Evolutionary conservation across 2,888 invertebrate species (phyloP).

Genomic region (Ypsolopha sequella): DNA sequence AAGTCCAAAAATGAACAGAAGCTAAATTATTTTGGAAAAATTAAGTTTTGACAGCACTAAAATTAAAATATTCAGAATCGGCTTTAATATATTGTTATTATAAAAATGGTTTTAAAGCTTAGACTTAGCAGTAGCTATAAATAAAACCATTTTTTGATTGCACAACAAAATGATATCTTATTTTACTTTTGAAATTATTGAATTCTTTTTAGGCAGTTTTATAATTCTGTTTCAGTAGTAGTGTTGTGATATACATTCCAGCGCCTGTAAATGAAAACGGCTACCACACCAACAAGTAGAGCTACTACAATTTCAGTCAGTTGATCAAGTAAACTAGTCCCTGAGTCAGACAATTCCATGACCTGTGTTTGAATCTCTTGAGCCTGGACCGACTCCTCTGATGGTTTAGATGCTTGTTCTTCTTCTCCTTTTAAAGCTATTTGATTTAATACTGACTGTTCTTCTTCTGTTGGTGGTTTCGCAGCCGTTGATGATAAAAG

Average conservation of each 20-base stretch:
- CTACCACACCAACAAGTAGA: slow-evolving; percentile 51
- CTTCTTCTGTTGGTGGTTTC: slow-evolving; percentile 59
- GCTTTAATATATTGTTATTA: too few relatives aligned
- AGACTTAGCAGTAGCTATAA: not conserved
- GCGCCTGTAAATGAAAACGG: slow-evolving; percentile 56
- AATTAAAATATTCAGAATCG: too few relatives aligned
- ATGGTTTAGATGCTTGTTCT: slow-evolving; percentile 41
- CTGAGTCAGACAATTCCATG: slow-evolving; percentile 45
- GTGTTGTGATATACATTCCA: slow-evolving; percentile 38
- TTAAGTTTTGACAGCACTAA: too few relatives aligned
- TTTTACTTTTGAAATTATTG: not conserved
- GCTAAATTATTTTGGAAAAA: too few relatives aligned
- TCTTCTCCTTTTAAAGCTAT: slow-evolving; percentile 66
- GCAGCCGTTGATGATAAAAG: slow-evolving; percentile 58
- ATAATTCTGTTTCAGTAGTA: slow-evolving; percentile 38
- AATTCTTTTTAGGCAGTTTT: slow-evolving; percentile 7
- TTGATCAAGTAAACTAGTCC: slow-evolving; percentile 51
- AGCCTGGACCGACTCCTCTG: slow-evolving; percentile 24
- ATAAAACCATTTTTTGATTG: not conserved
- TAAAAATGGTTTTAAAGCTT: too few relatives aligned
- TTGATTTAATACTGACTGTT: slow-evolving; percentile 56
- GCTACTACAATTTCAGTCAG: slow-evolving; percentile 53
- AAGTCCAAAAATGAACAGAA: too few relatives aligned
- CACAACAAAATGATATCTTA: not conserved
- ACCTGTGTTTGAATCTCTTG: slow-evolving; percentile 37